Evolutionary conservation across 1,140 invertebrate species (phyloP).

Genomic region (Lepidotrigona ventralis): DNA sequence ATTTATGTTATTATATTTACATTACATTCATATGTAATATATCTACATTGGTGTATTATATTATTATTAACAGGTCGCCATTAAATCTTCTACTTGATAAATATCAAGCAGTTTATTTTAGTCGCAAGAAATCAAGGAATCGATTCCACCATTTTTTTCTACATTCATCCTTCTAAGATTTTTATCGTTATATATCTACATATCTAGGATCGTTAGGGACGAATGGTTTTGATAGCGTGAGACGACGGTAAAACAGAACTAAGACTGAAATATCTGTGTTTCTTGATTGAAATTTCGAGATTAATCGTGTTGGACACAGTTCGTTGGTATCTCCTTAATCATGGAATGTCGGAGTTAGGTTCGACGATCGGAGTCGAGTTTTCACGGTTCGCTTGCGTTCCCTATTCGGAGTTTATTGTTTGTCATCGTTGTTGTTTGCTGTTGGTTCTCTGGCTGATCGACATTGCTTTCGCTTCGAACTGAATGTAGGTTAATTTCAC

Average conservation of each 20-base stretch:
- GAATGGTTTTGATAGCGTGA: background rate
- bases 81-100: too few species aligned
- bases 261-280: too few species aligned
- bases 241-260: background rate
- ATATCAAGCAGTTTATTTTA: background rate
- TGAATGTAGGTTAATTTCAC: conserved; percentile 11
- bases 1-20: too few species aligned
- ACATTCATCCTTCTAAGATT: background rate
- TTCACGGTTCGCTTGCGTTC: conserved; percentile 1
- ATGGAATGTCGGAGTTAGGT: background rate
- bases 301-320: background rate
- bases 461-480: background rate
- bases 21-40: too few species aligned
- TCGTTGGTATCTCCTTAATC: conserved; percentile 15
- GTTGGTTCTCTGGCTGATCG: background rate
- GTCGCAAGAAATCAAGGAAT: background rate
- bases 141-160: background rate
- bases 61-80: too few species aligned
- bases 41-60: too few species aligned
- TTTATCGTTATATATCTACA: background rate
- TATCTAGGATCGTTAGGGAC: background rate
- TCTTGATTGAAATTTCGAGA: background rate
- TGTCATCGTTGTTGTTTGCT: background rate
- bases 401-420: background rate
- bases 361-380: background rate